Conservation (phyloP, 2,888 invertebrate species). For the Latheticus oryzae region DNA sequence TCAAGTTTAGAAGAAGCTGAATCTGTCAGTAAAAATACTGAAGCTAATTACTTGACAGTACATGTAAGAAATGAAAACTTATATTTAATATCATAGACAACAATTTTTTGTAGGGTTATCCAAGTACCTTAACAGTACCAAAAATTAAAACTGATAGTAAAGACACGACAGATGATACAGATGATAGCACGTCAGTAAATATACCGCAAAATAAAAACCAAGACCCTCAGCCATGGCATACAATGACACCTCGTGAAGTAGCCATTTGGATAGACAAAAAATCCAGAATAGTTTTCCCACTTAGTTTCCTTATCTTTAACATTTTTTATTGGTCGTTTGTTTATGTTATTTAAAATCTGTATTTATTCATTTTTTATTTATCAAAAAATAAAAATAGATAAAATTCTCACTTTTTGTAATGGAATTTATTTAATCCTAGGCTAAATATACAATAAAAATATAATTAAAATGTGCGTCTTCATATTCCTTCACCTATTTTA, state of each 20-base stretch:
- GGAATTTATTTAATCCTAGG: slow-evolving; percentile 37
- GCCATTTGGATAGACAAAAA: slow-evolving; percentile 88
- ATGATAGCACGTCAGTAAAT: slow-evolving; percentile 53
- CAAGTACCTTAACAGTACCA: slow-evolving; percentile 72
- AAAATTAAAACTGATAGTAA: slow-evolving; percentile 77
- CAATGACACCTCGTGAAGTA: slow-evolving; percentile 89
- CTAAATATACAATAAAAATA: too few relatives aligned
- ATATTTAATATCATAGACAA: slow-evolving; percentile 18
- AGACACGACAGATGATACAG: slow-evolving; percentile 69
- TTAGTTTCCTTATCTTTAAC: slow-evolving; percentile 83
- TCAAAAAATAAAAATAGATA: too few relatives aligned
- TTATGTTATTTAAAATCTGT: slow-evolving; percentile 53
- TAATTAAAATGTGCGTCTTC: slow-evolving; percentile 24
- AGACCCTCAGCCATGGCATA: slow-evolving; percentile 73
- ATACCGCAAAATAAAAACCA: slow-evolving; percentile 55
- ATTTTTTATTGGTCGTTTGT: slow-evolving; percentile 65
- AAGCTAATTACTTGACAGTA: slow-evolving; percentile 81
- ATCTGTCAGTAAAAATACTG: slow-evolving; percentile 67
- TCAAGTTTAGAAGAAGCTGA: too few relatives aligned
- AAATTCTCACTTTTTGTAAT: too few relatives aligned
- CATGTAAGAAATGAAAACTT: too few relatives aligned
- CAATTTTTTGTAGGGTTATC: slow-evolving; percentile 66
- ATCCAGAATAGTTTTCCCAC: slow-evolving; percentile 81
- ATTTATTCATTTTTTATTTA: slow-evolving; percentile 19
- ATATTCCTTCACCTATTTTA: slow-evolving; percentile 31